Base-by-base conservation (phyloP, 2,888 invertebrate genomes). In the Pediacus dermestoides region DNA sequence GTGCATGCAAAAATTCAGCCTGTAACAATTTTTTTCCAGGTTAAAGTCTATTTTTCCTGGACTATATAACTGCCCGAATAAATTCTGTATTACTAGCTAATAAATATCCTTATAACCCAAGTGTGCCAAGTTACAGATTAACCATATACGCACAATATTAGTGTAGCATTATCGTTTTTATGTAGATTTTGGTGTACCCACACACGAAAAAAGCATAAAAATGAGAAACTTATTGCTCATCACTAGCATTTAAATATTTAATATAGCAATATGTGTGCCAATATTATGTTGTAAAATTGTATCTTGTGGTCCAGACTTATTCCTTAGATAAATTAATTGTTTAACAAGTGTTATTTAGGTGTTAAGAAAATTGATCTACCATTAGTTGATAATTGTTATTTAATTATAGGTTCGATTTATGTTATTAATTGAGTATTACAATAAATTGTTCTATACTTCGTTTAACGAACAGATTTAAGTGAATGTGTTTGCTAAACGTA, bases 181-280 rank as follows among this genome's bases (percentile, higher is more conserved):
- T 11, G n/a, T 14, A 28, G 14, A 13, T 4, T 25, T 28, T 28
- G 28, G 10, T 28, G 28, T 28, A 28, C 25, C 6, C 28, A 28
- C 12, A 28, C 14, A 28, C 10, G 28, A 8, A 7, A 18, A 7
- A 18, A n/a, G 21, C 14, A 14, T 28, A 28, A 7, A 28, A 28
- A 28, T 11, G 14, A 3, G 14, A 28, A 28, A 28, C 11, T 4
- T 9, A 9, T 28, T 28, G 28, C 28, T 28, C 28, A 28, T 28
- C 10, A 9, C 10, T 28, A 28, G 28, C 28, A 10, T 28, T 28
- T 28, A 28, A 28, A 28, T 28, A 28, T 28, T 28, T 28, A 28
- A 13, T 28, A 28, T 43, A 39, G 39, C 27, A 56, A 55, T 52
- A 52, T 49, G 40, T 52, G 53, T 56, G 54, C 52, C 51, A 49